These are phyloP conservation scores for Apistogramma diplotaenia DNA, from an alignment of 2,113 vertebrate species.

Conservation along the genomic window DNA sequence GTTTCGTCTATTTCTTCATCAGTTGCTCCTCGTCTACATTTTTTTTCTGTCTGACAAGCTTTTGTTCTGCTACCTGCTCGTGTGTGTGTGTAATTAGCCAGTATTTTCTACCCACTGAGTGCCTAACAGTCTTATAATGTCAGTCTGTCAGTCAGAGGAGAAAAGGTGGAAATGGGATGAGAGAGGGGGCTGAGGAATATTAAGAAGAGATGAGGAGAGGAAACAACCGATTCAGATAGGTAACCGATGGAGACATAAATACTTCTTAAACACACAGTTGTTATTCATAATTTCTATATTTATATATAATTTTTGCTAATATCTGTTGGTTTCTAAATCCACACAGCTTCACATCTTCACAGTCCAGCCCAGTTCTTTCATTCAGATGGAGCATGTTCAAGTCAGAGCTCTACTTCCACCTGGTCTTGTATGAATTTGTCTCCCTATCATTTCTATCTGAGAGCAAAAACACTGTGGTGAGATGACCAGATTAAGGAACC, in stretches of 20 bases:
- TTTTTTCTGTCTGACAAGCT: not conserved
- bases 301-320: not conserved
- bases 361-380: not conserved
- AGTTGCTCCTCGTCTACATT: not conserved
- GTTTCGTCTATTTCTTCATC: not conserved
- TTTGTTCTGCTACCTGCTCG: slow-evolving; percentile 27
- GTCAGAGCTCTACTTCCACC: no score
- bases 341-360: not conserved
- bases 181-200: not conserved
- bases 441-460: no score
- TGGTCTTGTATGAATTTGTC: no score
- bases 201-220: not conserved
- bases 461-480: not conserved
- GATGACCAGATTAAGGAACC: not conserved
- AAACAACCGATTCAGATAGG: not conserved
- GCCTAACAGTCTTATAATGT: slow-evolving; percentile 47
- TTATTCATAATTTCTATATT: not conserved
- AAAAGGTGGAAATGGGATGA: not conserved
- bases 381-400: no score
- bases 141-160: slow-evolving; percentile 28
- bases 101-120: slow-evolving; percentile 52
- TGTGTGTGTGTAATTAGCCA: slow-evolving; percentile 11
- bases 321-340: not conserved
- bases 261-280: not conserved
- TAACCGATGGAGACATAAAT: not conserved